phyloP scores from a whole-genome alignment of 2,113 vertebrate genomes.

The Oryzias melastigma region DNA sequence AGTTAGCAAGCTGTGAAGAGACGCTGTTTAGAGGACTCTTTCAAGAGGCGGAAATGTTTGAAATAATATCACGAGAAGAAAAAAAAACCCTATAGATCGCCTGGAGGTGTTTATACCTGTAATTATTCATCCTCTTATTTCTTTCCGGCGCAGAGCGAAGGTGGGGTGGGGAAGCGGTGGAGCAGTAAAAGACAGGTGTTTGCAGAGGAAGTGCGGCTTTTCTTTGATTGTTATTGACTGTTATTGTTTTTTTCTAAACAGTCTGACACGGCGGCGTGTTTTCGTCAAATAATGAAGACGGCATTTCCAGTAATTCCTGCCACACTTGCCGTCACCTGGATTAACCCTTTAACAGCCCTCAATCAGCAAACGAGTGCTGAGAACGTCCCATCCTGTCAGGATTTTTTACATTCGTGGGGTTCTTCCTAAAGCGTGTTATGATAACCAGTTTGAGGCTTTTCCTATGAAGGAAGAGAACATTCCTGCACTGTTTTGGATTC shows the following conservation, averaged over 20 bases:
- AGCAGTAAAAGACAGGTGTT: constrained; percentile 65
- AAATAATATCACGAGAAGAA: constrained; percentile 55
- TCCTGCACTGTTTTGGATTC: background rate
- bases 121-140: constrained; percentile 72
- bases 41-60: constrained; percentile 65
- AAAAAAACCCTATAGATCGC: constrained; percentile 49
- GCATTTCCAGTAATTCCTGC: constrained; percentile 53
- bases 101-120: constrained; percentile 72
- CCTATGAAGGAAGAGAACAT: too few relatives aligned
- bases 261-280: background rate
- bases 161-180: background rate
- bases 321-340: constrained; percentile 33
- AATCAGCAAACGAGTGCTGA: too few relatives aligned
- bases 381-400: too few relatives aligned
- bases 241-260: background rate
- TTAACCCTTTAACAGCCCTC: background rate
- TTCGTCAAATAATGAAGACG: constrained; percentile 30
- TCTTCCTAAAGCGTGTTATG: too few relatives aligned
- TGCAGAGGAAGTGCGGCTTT: constrained; percentile 45
- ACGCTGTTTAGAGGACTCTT: constrained; percentile 49
- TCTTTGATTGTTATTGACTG: constrained; percentile 41
- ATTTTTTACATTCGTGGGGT: too few relatives aligned
- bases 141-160: constrained; percentile 48
- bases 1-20: constrained; percentile 60
- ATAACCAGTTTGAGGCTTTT: too few relatives aligned